A percentile compares a stretch with the other conserved stretches of the same genome.
phyloP scores from a whole-genome alignment of 2,113 vertebrate species.

The Urocitellus parryii region DNA sequence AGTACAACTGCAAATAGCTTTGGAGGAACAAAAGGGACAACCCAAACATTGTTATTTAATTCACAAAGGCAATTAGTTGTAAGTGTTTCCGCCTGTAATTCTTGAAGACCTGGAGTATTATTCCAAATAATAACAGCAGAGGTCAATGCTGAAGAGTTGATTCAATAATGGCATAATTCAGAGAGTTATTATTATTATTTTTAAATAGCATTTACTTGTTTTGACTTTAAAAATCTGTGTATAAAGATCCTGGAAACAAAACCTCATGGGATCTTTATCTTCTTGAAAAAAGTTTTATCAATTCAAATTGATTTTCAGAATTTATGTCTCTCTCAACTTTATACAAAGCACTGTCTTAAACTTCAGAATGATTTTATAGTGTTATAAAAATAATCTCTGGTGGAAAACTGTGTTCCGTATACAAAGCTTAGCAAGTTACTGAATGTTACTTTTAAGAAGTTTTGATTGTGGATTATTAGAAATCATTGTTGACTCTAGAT shows the following conservation, averaged over 20 bases:
- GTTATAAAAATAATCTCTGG: background rate
- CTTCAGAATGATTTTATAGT: background rate
- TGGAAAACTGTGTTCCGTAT: background rate
- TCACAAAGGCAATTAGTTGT: slow-evolving; percentile 48
- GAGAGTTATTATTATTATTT: slow-evolving; percentile 17
- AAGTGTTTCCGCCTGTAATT: background rate
- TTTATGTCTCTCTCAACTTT: background rate
- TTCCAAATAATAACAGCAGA: background rate
- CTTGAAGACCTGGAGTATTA: slow-evolving; percentile 15
- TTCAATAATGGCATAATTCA: background rate
- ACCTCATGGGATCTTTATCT: background rate
- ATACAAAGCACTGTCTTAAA: background rate
- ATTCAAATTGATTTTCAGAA: slow-evolving; percentile 37
- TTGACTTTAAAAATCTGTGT: slow-evolving; percentile 11
- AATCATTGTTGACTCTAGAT: background rate
- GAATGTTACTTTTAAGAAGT: background rate
- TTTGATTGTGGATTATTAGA: background rate
- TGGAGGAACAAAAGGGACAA: background rate
- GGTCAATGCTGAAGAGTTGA: background rate
- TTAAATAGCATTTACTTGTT: slow-evolving; percentile 9
- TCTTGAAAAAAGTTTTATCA: slow-evolving; percentile 8
- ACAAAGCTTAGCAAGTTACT: background rate
- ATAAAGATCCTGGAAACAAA: background rate
- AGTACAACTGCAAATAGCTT: background rate
- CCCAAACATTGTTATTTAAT: background rate